Conservation (phyloP, 2,797 vertebrate genomes). For the Bucorvus abyssinicus region DNA sequence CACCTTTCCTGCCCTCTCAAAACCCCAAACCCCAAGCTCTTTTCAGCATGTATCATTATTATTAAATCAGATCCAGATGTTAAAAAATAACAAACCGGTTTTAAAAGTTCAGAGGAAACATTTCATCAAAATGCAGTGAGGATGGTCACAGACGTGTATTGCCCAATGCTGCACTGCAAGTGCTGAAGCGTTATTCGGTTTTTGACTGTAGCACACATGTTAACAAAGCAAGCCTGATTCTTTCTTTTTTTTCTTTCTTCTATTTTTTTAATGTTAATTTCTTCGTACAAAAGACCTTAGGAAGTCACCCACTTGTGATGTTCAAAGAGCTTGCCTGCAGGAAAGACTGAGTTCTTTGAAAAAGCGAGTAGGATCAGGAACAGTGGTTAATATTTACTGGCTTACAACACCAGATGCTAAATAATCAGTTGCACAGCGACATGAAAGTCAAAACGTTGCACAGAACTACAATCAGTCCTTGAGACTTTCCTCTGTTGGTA, state of each 20-base stretch:
- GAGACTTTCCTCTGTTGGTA: background rate
- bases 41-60: conserved; percentile 6
- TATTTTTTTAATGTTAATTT: background rate
- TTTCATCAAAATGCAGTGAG: background rate
- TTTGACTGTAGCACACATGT: background rate
- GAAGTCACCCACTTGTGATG: background rate
- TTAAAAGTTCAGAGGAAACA: background rate
- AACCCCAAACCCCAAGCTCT: background rate
- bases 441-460: background rate
- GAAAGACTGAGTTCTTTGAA: background rate
- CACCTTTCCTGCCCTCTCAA: background rate
- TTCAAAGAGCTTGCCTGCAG: conserved; percentile 22
- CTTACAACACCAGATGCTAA: background rate
- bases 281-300: background rate
- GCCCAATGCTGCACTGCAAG: background rate
- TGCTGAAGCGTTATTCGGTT: background rate
- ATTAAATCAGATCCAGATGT: conserved; percentile 33
- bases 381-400: background rate
- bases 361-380: background rate
- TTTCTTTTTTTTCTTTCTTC: background rate
- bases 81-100: background rate
- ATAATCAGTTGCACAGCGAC: background rate
- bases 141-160: background rate
- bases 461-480: background rate
- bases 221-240: background rate